Conservation (phyloP, 2,113 vertebrate genomes). For the Daboia siamensis region DNA sequence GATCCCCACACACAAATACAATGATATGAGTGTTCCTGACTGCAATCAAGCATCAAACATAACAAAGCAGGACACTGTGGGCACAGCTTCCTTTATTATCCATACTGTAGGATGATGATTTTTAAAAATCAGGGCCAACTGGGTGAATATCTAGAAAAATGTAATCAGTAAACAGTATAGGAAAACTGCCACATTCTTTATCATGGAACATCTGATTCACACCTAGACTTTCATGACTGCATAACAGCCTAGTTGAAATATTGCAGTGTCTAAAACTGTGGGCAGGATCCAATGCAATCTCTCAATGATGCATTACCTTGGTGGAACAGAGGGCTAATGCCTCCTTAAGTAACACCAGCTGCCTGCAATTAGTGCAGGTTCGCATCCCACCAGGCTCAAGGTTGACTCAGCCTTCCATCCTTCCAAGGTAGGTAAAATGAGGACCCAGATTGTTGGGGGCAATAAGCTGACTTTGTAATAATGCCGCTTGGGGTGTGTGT, state of each 20-base stretch:
- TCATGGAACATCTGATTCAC: background rate
- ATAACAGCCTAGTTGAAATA: background rate
- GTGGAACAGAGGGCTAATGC: too few relatives aligned
- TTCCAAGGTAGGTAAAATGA: too few relatives aligned
- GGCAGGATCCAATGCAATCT: background rate
- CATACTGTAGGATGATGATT: background rate
- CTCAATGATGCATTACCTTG: background rate
- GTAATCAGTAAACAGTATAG: background rate
- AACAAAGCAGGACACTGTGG: background rate
- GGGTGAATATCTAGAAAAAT: background rate
- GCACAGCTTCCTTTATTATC: background rate
- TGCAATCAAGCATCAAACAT: background rate
- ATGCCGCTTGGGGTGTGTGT: too few relatives aligned
- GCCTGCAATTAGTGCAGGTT: too few relatives aligned
- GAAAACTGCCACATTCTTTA: background rate
- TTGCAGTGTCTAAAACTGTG: background rate
- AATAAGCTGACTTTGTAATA: too few relatives aligned
- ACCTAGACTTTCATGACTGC: background rate
- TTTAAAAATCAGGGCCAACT: background rate
- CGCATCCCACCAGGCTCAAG: too few relatives aligned
- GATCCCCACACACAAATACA: background rate
- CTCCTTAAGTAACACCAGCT: too few relatives aligned
- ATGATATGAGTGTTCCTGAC: background rate
- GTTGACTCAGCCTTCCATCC: too few relatives aligned
- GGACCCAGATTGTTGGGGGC: too few relatives aligned